Evolutionary conservation across 1,140 invertebrate species (phyloP), one percentile per base, ranked within the genome.

Genomic region (Leptopilina clavipes): DNA sequence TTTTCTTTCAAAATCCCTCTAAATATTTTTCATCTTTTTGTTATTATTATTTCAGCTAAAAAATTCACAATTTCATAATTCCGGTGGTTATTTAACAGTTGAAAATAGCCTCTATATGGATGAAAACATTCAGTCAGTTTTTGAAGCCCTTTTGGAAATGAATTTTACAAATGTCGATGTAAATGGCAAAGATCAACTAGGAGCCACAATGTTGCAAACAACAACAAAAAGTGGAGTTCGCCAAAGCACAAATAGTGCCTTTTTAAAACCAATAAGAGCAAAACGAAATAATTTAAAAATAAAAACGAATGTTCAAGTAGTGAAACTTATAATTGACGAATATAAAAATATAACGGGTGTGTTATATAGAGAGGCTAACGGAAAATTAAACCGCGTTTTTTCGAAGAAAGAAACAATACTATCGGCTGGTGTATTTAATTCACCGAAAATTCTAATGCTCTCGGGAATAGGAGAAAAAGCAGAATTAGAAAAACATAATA

Each of bases 191-290:
- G 71, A 76, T 11, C 78, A 84, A 72, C 52, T 80, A 10, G 85
- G 90, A 14, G 89, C 89, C 75, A 79, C 84, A 48, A 83, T 84
- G 17, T 74, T 83, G 1, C 92, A 93, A 89, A 93, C 88, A 71
- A 94, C 93, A 0, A 91, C 93, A 43, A 85, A 91, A 43, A 87
- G 93, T 74, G 94, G 94, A 2, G 90, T 90, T 44, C 85, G 94
- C 73, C 94, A 93, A 73, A 94, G 92, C 78, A 92, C 93, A 31
- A 91, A 93, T 6, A 92, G 91, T 81, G 92, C 92, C 3, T 95
- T 93, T 86, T 82, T 95, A 18, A 85, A 86, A 73, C 91, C 92
- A 43, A 90, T 86, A 5, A 86, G 91, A 78, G 10, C 7, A 14
- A 87, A 91, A 54, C 88, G 93, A 79, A 82, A 84, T 18, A 95